Percentiles rank a stretch among this genome's conserved stretches.
Evolutionary conservation across 2,113 vertebrate genomes (phyloP).

Genomic region (Abramis brama): DNA sequence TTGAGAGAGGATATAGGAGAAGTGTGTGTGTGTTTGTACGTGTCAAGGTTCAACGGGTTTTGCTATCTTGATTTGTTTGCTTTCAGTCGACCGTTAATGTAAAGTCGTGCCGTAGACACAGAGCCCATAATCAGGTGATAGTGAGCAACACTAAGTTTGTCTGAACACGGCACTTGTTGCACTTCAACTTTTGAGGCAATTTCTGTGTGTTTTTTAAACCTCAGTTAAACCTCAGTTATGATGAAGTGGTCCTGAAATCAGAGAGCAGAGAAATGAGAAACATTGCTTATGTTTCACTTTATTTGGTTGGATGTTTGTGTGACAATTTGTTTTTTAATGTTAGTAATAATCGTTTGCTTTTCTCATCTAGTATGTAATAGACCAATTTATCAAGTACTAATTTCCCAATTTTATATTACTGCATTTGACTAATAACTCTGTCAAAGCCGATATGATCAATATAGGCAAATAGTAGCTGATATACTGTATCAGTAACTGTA

Average conservation of each 20-base stretch:
- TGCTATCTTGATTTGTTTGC: slow-evolving; percentile 32
- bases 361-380: background rate
- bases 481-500: background rate
- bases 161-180: background rate
- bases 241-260: background rate
- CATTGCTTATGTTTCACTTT: no score
- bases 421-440: background rate
- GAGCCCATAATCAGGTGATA: background rate
- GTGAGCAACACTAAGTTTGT: background rate
- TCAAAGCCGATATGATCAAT: background rate
- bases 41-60: slow-evolving; percentile 23
- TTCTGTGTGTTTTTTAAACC: background rate
- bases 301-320: no score
- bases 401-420: background rate
- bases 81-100: slow-evolving; percentile 25
- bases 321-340: no score
- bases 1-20: slow-evolving; percentile 8
- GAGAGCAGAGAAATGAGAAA: no score
- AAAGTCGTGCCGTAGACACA: background rate
- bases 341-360: background rate
- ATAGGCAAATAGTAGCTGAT: background rate
- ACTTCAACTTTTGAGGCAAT: background rate
- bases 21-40: slow-evolving; percentile 10
- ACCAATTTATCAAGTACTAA: background rate
- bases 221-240: background rate